Base-by-base conservation (phyloP, 2,797 vertebrate species). In the Vultur gryphus region DNA sequence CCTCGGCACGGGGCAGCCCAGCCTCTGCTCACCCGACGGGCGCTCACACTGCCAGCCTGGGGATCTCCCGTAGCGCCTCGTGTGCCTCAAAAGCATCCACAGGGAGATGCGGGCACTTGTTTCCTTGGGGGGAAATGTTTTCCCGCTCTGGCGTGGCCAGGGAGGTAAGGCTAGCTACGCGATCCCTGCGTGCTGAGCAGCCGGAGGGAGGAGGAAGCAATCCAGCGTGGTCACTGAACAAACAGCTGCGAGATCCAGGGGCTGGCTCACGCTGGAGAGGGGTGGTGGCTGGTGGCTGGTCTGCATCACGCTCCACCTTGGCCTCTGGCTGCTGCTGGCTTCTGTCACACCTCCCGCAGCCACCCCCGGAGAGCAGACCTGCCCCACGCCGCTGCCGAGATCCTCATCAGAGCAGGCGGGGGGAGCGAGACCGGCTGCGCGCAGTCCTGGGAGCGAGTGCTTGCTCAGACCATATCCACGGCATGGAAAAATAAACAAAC, bases 361-460 rank as follows among this genome's bases (percentile, higher is more conserved):
- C 72, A 8, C 83, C 59, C 84, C 67, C 3, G 0, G 29, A 13
- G 43, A 4, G 2, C 72, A 21, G 64, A 26, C 2, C 49, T 43
- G 70, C 70, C 93, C 88, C n/a, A 2, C 1, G 0, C 28, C 2
- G 1, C 70, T 20, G 57, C 86, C 13, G 0, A 17, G 24, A 16
- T 28, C 41, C 57, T 59, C 28, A 18, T 25, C 8, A 0, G 41
- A 25, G 52, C 82, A 9, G 69, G 52, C 2, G 1, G 21, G 59
- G 33, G 48, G 18, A 0, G 21, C 0, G 10, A n/a, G 55, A 17
- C 7, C 0, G 0, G n/a, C 83, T 3, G 44, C 51, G 3, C 1
- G 0, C 44, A 0, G 26, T 4, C 20, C 62, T 6, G 69, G 51
- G 11, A 41, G 52, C 2, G 10, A n/a, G 57, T 0, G 33, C 80